Evolutionary conservation across 2,888 invertebrate species (phyloP).

Genomic region (Conops quadrifasciatus): DNA sequence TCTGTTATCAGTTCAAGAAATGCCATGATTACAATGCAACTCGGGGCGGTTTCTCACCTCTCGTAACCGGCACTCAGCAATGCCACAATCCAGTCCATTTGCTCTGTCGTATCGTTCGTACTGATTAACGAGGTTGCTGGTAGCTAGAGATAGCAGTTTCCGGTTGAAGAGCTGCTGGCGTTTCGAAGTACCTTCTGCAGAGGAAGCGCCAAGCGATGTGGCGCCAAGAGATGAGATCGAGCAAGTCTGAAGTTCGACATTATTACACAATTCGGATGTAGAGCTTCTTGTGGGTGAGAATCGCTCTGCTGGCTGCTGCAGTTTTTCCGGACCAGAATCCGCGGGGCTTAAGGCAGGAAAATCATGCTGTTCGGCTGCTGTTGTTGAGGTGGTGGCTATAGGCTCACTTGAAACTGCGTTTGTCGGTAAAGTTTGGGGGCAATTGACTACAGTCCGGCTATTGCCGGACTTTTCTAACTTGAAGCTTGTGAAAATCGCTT

Average conservation of each 20-base stretch:
- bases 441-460: conserved; percentile 6
- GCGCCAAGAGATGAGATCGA: too few relatives aligned
- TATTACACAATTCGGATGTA: background rate
- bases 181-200: background rate
- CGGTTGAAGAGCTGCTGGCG: background rate
- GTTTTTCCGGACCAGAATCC: background rate
- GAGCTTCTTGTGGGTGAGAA: too few relatives aligned
- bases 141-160: background rate
- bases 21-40: too few relatives aligned
- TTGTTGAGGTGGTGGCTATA: background rate
- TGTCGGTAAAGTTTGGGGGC: conserved; percentile 42
- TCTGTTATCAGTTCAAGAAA: too few relatives aligned
- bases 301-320: background rate
- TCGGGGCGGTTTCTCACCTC: conserved; percentile 15
- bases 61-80: background rate
- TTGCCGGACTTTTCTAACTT: conserved; percentile 77
- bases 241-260: background rate
- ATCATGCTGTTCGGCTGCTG: background rate
- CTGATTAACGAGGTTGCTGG: background rate
- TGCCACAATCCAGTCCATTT: background rate
- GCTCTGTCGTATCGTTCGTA: conserved; percentile 1
- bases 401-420: background rate
- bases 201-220: too few relatives aligned
- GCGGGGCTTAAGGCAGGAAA: background rate
- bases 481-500: conserved; percentile 93